Percentiles rank a stretch among this genome's conserved stretches.
These are phyloP conservation scores for Colinus virginianus DNA, from an alignment of 2,113 vertebrate species.

Conservation along the genomic window DNA sequence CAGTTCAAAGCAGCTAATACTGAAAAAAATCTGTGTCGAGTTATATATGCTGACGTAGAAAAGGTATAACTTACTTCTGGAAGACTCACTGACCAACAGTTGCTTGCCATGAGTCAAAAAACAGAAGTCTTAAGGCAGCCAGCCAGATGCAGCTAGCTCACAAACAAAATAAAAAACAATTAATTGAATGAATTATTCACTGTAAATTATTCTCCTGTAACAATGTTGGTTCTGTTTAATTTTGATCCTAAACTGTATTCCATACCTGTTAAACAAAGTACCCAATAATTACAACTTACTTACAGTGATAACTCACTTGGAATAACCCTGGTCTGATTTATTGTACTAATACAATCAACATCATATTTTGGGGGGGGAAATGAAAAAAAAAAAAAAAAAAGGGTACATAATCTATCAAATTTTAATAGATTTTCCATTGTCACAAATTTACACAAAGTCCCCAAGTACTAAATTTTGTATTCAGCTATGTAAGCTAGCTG, in stretches of 20 bases:
- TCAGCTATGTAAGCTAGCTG: not conserved
- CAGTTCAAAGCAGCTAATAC: not conserved
- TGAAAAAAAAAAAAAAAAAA: not conserved
- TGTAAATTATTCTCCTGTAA: not conserved
- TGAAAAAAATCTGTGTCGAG: not conserved
- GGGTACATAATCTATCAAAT: not conserved
- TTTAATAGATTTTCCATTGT: not conserved
- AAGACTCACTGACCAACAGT: not conserved
- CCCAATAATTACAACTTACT: not conserved
- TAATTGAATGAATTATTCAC: not conserved
- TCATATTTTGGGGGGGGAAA: not conserved
- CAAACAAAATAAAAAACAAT: not conserved
- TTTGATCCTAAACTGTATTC: not conserved
- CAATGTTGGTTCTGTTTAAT: not conserved
- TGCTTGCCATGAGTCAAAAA: not conserved
- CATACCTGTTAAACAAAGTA: not conserved
- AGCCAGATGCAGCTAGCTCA: not conserved
- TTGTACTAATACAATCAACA: not conserved
- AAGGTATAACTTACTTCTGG: not conserved
- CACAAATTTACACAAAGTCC: not conserved
- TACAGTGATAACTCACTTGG: not conserved
- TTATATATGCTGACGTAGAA: not conserved
- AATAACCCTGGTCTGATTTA: not conserved
- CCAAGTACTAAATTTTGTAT: not conserved
- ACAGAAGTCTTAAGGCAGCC: not conserved